Percentiles rank a stretch among this genome's conserved stretches.
Evolutionary conservation across 2,797 vertebrate species (phyloP).

Genomic region (Dryobates pubescens): DNA sequence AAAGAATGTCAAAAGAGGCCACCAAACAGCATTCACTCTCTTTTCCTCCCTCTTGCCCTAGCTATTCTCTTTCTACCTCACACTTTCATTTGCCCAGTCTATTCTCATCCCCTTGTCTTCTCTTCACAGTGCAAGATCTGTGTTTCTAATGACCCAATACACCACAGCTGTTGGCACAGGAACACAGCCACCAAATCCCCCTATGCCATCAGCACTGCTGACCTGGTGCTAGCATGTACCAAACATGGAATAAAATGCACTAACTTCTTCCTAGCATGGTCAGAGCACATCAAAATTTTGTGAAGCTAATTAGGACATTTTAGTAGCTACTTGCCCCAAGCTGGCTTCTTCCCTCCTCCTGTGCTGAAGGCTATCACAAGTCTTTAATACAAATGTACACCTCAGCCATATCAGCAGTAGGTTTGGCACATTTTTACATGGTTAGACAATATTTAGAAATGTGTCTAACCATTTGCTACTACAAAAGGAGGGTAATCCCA

Average conservation of each 20-base stretch:
- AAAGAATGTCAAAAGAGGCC: not conserved
- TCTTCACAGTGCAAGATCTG: not conserved
- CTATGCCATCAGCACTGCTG: not conserved
- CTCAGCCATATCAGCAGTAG: not conserved
- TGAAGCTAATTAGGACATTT: not conserved
- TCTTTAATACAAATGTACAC: not conserved
- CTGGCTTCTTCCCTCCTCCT: not conserved
- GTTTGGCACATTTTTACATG: not conserved
- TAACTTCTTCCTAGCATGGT: not conserved
- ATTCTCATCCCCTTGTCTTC: not conserved
- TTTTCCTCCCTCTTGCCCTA: accelerated
- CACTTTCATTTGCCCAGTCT: not conserved
- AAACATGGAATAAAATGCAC: not conserved
- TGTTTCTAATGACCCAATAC: not conserved
- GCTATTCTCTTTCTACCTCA: not conserved
- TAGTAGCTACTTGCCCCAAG: not conserved
- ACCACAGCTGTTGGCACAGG: not conserved
- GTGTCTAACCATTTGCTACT: not conserved
- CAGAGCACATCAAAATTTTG: not conserved
- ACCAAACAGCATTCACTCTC: not conserved
- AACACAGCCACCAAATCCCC: not conserved
- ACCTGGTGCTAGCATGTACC: not conserved
- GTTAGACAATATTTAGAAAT: not conserved
- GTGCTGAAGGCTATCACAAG: not conserved
- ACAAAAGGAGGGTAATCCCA: not conserved